Evolutionary conservation across 2,797 vertebrate genomes (phyloP).

Genomic region (Anisognathus igniventris): DNA sequence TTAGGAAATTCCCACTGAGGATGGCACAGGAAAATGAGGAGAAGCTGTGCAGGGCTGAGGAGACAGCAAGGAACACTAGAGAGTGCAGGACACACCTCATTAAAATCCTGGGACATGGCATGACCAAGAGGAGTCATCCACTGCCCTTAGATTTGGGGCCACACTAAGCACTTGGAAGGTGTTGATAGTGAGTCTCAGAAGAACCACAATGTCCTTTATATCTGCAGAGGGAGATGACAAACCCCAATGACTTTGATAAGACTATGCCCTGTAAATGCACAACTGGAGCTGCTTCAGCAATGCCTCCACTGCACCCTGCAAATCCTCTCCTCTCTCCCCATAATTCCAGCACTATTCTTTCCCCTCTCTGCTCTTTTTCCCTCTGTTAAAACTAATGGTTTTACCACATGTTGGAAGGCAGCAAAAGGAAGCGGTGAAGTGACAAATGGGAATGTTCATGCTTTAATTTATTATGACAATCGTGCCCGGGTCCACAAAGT

Average conservation of each 20-base stretch:
- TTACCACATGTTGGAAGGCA: conserved; percentile 60
- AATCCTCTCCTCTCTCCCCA: neutral
- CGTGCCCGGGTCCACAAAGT: conserved; percentile 37
- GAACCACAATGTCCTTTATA: neutral
- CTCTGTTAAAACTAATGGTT: conserved; percentile 20
- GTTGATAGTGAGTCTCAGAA: neutral
- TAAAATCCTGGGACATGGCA: neutral
- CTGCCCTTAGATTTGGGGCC: neutral
- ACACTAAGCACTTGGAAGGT: neutral
- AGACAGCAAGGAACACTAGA: neutral
- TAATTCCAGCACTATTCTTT: neutral
- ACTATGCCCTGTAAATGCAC: accelerated
- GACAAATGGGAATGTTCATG: conserved; percentile 60
- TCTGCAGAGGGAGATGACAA: neutral
- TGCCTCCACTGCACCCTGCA: neutral
- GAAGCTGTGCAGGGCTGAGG: neutral
- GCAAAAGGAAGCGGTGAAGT: conserved; percentile 65
- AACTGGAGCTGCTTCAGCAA: neutral
- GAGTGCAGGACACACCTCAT: neutral
- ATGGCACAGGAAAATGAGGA: neutral
- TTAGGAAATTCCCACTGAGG: neutral
- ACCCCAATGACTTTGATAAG: neutral
- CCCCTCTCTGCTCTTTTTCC: neutral
- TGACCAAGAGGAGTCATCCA: neutral
- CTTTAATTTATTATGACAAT: conserved; percentile 64